Evolutionary conservation across 2,888 invertebrate species (phyloP), one percentile per base, ranked within the genome.

Genomic region (Lasiommata megera): DNA sequence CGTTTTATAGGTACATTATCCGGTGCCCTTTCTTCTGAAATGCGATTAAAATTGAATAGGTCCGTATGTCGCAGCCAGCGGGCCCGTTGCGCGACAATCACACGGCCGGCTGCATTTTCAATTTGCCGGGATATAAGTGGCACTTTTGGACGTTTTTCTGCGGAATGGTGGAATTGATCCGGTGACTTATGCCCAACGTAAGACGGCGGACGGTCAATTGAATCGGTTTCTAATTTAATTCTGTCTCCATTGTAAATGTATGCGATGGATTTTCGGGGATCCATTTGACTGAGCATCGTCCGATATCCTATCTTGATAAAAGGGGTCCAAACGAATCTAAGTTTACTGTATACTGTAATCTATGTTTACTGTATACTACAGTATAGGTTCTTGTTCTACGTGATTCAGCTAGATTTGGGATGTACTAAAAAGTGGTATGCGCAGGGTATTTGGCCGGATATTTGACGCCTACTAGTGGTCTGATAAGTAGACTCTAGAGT

Each of bases 11-110:
- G 79, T 80, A 81, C 88, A 80, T 87, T 87, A 90, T 89, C 80
- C 83, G 79, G 77, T 84, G 86, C 84, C 88, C 86, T 88, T 89
- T 89, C 87, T 88, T 88, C 87, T 85, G 84, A 86, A 88, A 90
- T 90, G 80, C 88, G 89, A 90, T 90, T 89, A 90, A 89, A 89
- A 89, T 88, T 89, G 89, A 87, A 90, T 89, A 86, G 88, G 79
- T 86, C 88, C 88, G 84, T 88, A 88, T 89, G 89, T 86, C 88
- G 82, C 73, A 72, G 75, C 79, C 85, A 84, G 74, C 72, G 77
- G 70, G 69, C 69, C 79, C 81, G 84, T 88, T 88, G 87, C 88
- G 88, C 84, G 82, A 87, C 89, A 90, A 90, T 90, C 83, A 83
- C 82, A 90, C 88, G 88, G 86, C 68, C 86, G 80, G 77, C 75